Evolutionary conservation across 2,113 vertebrate genomes (phyloP), one percentile per base, ranked within the genome.

Genomic region (Rana temporaria): DNA sequence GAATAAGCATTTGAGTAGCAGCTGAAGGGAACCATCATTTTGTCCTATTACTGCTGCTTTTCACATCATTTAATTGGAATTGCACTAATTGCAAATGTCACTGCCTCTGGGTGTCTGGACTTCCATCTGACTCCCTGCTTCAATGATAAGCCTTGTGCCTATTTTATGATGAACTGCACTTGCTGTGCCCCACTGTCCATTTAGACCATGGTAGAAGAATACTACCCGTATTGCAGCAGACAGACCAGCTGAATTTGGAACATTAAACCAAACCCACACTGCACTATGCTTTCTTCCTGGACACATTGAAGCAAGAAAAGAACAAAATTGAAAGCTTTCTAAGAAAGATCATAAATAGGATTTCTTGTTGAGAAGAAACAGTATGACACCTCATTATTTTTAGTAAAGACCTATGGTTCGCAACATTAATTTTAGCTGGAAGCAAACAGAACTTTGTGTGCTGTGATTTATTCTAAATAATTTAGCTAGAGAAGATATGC

Each of bases 11-110:
- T 73, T 76, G 15, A 63, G 34, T 30, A 83, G 75, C 78, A 87
- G 75, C 86, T 87, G 56, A 77, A 70, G 30, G 79, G 19, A 85
- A 17, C 67, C 55, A 26, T 55, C 26, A 22, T 18, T 1, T 19
- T 81, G 75, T 14, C 18, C 85, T 56, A 81, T 34, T 69, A 78
- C 59, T 66, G 6, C 52, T 55, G 4, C 9, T 69, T 85, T 53
- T 60, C 22, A 9, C 42, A 48, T 4, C 48, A 59, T 84, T 88
- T 82, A 26, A 52, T 79, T 91, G 86, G 63, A 88, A 85, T 82
- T 86, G 82, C 82, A 68, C 82, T 82, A 84, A 80, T 87, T 88
- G 80, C 59, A 88, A 88, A 85, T 88, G 87, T 88, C 88, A 68
- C 18, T 87, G 85, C 72, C 82, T 83, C 81, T 85, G 57, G 57